Base-by-base conservation (phyloP, 2,113 vertebrate genomes). In the Nibea coibor region DNA sequence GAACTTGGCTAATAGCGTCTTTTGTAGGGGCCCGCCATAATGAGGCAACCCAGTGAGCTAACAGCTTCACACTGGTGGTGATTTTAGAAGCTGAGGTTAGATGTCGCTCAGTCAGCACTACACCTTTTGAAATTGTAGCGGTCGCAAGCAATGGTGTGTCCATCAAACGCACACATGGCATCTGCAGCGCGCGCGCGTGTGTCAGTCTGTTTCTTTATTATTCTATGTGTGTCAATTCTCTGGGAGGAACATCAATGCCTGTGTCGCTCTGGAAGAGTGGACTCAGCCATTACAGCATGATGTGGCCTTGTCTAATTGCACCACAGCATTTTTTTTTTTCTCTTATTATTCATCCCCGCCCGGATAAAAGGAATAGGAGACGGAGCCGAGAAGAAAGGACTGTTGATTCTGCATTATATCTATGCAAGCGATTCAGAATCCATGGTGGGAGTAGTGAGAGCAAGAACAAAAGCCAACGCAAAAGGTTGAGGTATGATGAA, bases 261-360 rank as follows among this genome's bases (percentile, higher is more conserved):
- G 28, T 78, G 57, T 81, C 22, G 45, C 78, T 39, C 51, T 45
- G 24, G 59, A 70, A 64, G 66, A 68, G 64, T 26, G 24, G n/a
- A 51, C 50, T 73, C 51, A 54, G 61, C 48, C 80, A 68, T 87
- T 81, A 69, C 58, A 78, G 72, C 50, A 69, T 67, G 69, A 65
- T 69, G 62, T 83, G 81, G 85, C 80, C 88, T 88, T 83, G 87
- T 86, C 70, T 89, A 85, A 92, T 86, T 90, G 83, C 87, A 76
- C 59, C 47, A 24, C 11, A 70, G 71, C 63, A 78, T 80, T 75
- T 48, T 72, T 26, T 26, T 26, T 26, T 26, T 2, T 26, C n/a
- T 53, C 57, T 56, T 54, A 48, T 65, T 62, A 82, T 86, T 85
- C 79, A 84, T 75, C 48, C 10, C 14, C 26, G 14, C 16, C 16